A percentile compares a stretch with the other conserved stretches of the same genome.
Evolutionary conservation across 2,113 vertebrate genomes (phyloP).

Genomic region (Hemiprocne comata): DNA sequence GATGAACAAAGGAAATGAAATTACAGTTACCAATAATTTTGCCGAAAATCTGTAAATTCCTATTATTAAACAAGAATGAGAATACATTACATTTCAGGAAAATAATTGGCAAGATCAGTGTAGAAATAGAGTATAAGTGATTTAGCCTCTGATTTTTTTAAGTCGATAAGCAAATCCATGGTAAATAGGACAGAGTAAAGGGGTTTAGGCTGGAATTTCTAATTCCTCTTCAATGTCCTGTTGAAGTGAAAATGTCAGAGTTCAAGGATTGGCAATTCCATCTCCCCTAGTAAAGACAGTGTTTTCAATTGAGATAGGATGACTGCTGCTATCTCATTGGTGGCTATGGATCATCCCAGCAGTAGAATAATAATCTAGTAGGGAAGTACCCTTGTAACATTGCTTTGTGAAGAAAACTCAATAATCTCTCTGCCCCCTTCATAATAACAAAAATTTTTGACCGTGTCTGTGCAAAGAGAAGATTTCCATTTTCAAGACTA

Average conservation of each 20-base stretch:
- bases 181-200: neutral
- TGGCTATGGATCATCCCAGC: neutral
- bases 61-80: neutral
- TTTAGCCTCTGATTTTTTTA: neutral
- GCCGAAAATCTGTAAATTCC: neutral
- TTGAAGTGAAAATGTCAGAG: neutral
- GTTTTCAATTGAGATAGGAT: neutral
- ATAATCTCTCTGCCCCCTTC: neutral
- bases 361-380: neutral
- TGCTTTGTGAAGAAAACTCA: neutral
- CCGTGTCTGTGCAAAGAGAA: neutral
- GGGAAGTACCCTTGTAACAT: neutral
- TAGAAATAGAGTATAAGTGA: neutral
- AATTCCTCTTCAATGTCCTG: neutral
- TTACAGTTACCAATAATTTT: neutral
- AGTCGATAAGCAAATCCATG: neutral
- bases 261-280: neutral
- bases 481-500: neutral
- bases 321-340: neutral
- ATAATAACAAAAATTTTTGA: neutral
- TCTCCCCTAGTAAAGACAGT: neutral
- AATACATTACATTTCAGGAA: neutral
- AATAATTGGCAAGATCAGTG: neutral
- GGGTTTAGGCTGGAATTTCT: neutral
- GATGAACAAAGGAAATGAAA: neutral